Conservation (phyloP, 1,140 invertebrate species). For the Leptinotarsa defecta region DNA sequence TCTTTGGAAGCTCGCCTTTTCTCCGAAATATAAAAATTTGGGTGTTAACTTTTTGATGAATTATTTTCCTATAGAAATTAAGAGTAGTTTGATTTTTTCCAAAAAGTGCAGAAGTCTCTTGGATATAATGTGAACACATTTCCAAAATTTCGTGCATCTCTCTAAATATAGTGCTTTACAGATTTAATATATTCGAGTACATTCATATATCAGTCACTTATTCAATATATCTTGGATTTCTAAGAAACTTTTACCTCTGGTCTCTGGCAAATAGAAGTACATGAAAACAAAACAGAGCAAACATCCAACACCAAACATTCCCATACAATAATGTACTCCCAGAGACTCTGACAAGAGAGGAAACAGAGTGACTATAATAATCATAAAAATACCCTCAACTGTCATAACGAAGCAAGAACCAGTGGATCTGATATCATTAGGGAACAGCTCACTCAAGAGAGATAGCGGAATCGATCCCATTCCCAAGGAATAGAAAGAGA, state of each 20-base stretch:
- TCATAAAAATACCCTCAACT: neutral
- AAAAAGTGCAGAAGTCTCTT: too few species aligned
- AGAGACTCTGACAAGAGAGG: neutral
- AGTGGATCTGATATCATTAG: neutral
- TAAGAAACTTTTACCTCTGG: slow-evolving; percentile 8
- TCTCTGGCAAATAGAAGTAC: neutral
- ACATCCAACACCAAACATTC: neutral
- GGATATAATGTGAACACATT: too few species aligned
- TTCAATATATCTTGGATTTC: neutral
- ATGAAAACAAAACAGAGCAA: slow-evolving; percentile 4
- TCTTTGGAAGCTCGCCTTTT: too few species aligned
- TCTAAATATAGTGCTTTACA: too few species aligned
- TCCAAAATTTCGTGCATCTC: too few species aligned
- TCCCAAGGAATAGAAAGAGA: slow-evolving; percentile 1
- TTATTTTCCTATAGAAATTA: too few species aligned
- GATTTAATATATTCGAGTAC: too few species aligned
- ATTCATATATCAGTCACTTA: neutral
- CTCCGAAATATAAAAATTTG: too few species aligned
- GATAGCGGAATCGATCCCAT: neutral
- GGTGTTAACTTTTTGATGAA: too few species aligned
- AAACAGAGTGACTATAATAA: neutral
- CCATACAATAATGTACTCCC: slow-evolving; percentile 9
- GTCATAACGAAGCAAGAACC: neutral
- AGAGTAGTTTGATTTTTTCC: too few species aligned
- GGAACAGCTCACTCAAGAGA: neutral